Evolutionary conservation across 2,113 vertebrate genomes (phyloP).

Genomic region (Poecile atricapillus): DNA sequence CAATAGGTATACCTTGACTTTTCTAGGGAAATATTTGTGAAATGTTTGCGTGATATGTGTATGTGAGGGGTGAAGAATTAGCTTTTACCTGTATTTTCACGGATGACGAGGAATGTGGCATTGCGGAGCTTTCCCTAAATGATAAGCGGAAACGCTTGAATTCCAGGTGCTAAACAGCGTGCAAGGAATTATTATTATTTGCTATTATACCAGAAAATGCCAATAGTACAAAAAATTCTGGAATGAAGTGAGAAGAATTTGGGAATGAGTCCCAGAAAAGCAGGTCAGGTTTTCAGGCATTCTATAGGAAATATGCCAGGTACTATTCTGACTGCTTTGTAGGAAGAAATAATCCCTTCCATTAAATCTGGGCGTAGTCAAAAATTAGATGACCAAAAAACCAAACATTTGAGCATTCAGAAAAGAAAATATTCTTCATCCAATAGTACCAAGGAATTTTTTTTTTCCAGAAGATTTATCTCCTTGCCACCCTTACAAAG

Average conservation of each 20-base stretch:
- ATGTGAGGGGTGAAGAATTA: not conserved
- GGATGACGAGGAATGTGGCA: not conserved
- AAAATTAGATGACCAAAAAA: not conserved
- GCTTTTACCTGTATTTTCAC: not conserved
- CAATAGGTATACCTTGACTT: not conserved
- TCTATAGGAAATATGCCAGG: not conserved
- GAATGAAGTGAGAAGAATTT: not conserved
- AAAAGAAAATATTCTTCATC: not conserved
- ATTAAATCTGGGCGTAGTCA: not conserved
- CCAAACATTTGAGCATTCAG: not conserved
- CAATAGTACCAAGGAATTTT: not conserved
- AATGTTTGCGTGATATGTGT: not conserved
- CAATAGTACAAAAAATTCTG: not conserved
- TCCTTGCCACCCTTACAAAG: not conserved
- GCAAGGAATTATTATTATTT: not conserved
- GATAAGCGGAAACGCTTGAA: not conserved
- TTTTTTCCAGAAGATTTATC: not conserved
- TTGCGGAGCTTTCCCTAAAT: not conserved
- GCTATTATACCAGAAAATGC: not conserved
- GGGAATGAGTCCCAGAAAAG: not conserved
- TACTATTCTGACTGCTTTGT: not conserved
- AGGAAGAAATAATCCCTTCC: not conserved
- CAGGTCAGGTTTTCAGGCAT: not conserved
- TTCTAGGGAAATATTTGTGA: not conserved
- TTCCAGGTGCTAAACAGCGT: not conserved